Evolutionary conservation across 2,797 vertebrate genomes (phyloP).

Genomic region (Melanotaenia trifasciata): DNA sequence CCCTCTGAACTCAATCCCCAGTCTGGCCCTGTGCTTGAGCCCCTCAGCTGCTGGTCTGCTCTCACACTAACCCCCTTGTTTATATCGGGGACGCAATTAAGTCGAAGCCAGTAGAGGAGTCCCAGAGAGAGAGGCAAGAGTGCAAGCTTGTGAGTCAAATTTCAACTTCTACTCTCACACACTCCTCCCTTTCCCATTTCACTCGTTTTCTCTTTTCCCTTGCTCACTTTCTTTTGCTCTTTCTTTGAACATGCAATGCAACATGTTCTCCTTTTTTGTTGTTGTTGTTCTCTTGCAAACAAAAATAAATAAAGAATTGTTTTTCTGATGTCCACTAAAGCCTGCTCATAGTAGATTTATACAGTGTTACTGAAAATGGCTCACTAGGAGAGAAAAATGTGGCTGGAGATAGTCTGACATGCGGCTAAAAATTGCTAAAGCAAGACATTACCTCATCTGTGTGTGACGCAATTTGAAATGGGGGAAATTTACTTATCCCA

Average conservation of each 20-base stretch:
- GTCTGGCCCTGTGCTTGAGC: slow-evolving; percentile 86
- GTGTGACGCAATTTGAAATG: slow-evolving; percentile 54
- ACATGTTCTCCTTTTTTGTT: neutral
- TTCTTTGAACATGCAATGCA: slow-evolving; percentile 44
- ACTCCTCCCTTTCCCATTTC: slow-evolving; percentile 63
- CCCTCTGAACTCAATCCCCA: slow-evolving; percentile 85
- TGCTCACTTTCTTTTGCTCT: slow-evolving; percentile 18
- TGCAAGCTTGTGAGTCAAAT: slow-evolving; percentile 89
- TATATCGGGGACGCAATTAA: slow-evolving; percentile 91
- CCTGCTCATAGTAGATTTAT: slow-evolving; percentile 39
- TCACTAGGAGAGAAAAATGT: slow-evolving; percentile 50
- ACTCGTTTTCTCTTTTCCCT: slow-evolving; percentile 64
- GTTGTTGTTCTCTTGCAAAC: slow-evolving; percentile 29
- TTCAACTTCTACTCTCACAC: slow-evolving; percentile 78
- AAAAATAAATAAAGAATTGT: slow-evolving; percentile 22
- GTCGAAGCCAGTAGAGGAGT: slow-evolving; percentile 88
- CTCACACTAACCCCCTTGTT: slow-evolving; percentile 95
- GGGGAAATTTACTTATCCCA: slow-evolving; percentile 43
- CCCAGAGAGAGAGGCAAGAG: slow-evolving; percentile 92
- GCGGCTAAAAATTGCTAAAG: slow-evolving; percentile 48
- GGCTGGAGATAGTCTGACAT: slow-evolving; percentile 54
- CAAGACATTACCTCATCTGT: slow-evolving; percentile 71
- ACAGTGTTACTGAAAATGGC: slow-evolving; percentile 30
- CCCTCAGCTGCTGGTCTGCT: slow-evolving; percentile 89
- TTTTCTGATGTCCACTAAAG: slow-evolving; percentile 38